phyloP scores from a whole-genome alignment of 2,888 invertebrate species.

The Tiliacea aurago region DNA sequence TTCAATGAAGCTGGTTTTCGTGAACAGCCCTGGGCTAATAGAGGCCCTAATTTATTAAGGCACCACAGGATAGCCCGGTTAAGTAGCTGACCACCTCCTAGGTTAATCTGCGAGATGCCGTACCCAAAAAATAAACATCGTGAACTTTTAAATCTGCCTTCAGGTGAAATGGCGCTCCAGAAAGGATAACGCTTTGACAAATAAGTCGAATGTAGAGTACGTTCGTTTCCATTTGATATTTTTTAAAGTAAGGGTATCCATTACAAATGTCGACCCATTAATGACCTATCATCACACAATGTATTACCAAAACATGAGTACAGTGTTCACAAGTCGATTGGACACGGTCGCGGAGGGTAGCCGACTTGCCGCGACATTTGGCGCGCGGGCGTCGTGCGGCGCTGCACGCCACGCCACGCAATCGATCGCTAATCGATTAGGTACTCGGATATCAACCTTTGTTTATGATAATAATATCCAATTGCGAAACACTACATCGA shows the following conservation, averaged over 20 bases:
- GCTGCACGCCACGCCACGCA: conserved; percentile 60
- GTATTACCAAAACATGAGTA: conserved; percentile 53
- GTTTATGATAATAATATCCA: conserved; percentile 58
- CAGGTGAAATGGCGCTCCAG: neutral
- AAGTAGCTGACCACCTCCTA: neutral
- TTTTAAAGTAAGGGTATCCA: conserved; percentile 1
- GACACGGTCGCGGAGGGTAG: conserved; percentile 68
- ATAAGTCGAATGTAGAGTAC: neutral
- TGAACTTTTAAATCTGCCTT: neutral
- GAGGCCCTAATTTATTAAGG: neutral
- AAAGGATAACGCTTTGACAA: neutral
- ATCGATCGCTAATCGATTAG: conserved; percentile 70
- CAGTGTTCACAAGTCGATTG: conserved; percentile 61
- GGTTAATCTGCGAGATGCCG: neutral
- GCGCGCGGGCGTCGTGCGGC: conserved; percentile 66
- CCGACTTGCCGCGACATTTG: conserved; percentile 69
- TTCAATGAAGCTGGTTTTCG: neutral
- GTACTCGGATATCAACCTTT: conserved; percentile 61
- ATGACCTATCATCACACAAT: conserved; percentile 45
- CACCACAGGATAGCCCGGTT: neutral
- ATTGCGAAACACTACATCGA: conserved; percentile 53
- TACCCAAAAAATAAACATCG: neutral
- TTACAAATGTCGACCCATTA: conserved; percentile 37
- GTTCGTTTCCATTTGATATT: neutral
- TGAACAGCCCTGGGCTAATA: neutral